Conservation (phyloP, 2,797 vertebrate species). For the Sarcophilus harrisii region DNA sequence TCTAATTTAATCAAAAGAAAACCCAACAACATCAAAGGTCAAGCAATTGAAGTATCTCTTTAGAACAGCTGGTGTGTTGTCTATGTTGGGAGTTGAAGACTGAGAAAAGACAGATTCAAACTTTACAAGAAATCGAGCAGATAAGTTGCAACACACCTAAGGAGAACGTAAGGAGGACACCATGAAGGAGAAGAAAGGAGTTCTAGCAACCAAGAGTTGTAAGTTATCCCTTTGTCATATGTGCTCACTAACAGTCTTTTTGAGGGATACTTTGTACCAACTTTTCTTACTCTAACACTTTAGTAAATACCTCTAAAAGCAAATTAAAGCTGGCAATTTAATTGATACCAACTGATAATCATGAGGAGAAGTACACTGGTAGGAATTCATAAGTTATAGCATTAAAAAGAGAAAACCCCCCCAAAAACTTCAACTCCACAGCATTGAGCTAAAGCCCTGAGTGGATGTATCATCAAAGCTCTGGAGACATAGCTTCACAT, state of each 20-base stretch:
- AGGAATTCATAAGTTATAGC: not conserved
- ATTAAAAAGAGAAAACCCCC: not conserved
- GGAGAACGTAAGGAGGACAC: not conserved
- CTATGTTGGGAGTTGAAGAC: not conserved
- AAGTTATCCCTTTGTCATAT: not conserved
- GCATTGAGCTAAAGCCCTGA: not conserved
- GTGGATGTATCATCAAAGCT: not conserved
- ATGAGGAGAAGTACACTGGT: not conserved
- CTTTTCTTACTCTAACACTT: not conserved
- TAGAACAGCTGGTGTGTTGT: not conserved
- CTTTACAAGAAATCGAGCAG: not conserved
- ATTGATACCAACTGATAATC: not conserved
- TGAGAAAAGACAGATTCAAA: not conserved
- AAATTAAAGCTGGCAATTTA: not conserved
- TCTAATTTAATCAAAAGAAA: not conserved
- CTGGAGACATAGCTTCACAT: not conserved
- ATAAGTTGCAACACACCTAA: not conserved
- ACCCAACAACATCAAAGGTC: not conserved
- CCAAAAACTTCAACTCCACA: not conserved
- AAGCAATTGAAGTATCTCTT: not conserved
- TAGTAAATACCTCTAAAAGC: not conserved
- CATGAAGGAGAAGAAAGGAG: not conserved
- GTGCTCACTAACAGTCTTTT: not conserved
- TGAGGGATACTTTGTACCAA: not conserved
- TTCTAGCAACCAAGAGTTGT: too few relatives aligned